Conservation (phyloP, 2,888 invertebrate genomes). For the Tetragnatha montana region DNA sequence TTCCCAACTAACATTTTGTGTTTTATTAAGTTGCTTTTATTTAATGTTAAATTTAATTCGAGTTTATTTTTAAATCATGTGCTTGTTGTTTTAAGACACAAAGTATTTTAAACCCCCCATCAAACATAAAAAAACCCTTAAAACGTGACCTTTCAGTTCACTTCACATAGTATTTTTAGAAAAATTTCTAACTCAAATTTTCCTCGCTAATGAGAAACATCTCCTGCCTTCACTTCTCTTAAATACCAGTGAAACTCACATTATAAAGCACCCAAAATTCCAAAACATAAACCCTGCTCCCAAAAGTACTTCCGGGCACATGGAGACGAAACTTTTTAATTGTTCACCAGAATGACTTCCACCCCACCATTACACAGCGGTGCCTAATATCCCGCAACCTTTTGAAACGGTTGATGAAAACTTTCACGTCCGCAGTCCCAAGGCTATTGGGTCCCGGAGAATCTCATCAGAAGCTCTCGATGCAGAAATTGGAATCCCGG, state of each 20-base stretch:
- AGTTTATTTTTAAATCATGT: too few relatives aligned
- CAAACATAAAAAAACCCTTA: too few relatives aligned
- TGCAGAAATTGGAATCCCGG: neutral
- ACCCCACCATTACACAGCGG: neutral
- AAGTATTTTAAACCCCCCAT: too few relatives aligned
- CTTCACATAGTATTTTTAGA: too few relatives aligned
- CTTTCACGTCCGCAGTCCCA: slow-evolving; percentile 24
- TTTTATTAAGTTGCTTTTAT: too few relatives aligned
- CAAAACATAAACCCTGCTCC: neutral
- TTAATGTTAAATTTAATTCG: too few relatives aligned
- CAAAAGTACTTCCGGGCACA: neutral
- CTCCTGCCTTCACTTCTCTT: too few relatives aligned
- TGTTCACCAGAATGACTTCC: neutral
- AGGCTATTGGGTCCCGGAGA: neutral
- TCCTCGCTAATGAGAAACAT: too few relatives aligned
- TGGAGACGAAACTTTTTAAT: neutral
- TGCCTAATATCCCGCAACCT: neutral
- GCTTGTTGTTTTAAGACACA: too few relatives aligned
- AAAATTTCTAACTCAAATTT: too few relatives aligned
- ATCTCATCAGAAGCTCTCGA: neutral
- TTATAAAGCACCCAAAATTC: neutral
- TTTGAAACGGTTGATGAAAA: slow-evolving; percentile 2
- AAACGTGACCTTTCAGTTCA: too few relatives aligned
- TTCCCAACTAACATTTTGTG: too few relatives aligned
- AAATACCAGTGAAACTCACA: neutral